A percentile compares a stretch with the other conserved stretches of the same genome.
Conservation (phyloP, 2,113 vertebrate genomes). For the Thunnus maccoyii region DNA sequence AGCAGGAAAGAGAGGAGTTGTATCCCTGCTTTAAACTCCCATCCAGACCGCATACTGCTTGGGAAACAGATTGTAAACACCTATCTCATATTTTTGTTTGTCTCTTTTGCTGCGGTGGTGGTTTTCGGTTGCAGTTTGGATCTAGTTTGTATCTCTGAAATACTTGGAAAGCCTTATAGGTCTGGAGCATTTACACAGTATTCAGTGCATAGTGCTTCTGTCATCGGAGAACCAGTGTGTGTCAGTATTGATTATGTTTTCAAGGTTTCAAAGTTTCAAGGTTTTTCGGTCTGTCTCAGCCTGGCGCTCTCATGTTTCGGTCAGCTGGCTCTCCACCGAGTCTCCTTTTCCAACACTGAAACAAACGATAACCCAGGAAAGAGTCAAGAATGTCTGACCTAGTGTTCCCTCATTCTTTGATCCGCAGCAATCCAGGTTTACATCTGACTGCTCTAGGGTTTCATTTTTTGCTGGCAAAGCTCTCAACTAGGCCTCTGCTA, state of each 20-base stretch:
- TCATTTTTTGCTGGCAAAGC: slow-evolving; percentile 3
- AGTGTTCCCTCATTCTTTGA: not conserved
- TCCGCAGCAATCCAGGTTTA: slow-evolving; percentile 17
- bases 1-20: slow-evolving; percentile 1
- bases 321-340: not conserved
- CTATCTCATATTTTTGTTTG: not conserved
- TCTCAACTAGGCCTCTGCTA: not conserved
- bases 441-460: not conserved
- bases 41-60: slow-evolving; percentile 54
- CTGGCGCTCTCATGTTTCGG: not conserved
- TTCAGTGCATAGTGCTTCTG: not conserved
- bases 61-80: slow-evolving; percentile 18
- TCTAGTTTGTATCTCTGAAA: slow-evolving; percentile 5
- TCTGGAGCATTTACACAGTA: not conserved
- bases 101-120: no score
- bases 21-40: slow-evolving; percentile 33
- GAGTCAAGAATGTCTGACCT: slow-evolving; percentile 7
- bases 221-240: not conserved
- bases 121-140: not conserved
- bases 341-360: not conserved
- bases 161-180: not conserved
- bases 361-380: slow-evolving; percentile 1
- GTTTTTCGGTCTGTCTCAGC: not conserved
- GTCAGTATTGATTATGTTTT: slow-evolving; percentile 6
- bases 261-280: not conserved